Percentiles rank a stretch among this genome's conserved stretches.
These are phyloP conservation scores for Cetonia aurata DNA, from an alignment of 2,888 invertebrate species.

Conservation along the genomic window DNA sequence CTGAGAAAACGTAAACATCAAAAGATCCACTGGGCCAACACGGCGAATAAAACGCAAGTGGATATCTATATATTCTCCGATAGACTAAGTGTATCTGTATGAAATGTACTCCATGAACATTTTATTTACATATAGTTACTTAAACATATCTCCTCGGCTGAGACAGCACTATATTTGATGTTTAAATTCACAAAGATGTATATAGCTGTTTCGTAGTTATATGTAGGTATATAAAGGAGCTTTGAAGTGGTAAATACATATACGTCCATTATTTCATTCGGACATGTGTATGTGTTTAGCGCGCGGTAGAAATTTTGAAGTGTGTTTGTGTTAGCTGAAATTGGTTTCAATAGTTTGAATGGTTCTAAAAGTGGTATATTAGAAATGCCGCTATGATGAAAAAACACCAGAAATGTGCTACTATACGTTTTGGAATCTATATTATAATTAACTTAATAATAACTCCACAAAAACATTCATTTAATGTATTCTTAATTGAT, in stretches of 20 bases:
- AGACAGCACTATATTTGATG: constrained; percentile 27
- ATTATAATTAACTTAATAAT: too few species aligned
- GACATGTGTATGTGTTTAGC: neutral
- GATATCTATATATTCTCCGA: constrained; percentile 21
- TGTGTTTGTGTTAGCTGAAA: neutral
- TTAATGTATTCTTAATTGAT: too few species aligned
- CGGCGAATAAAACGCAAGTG: constrained; percentile 12
- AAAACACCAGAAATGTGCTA: too few species aligned
- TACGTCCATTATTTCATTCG: constrained; percentile 14
- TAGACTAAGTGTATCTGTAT: neutral
- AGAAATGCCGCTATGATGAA: too few species aligned
- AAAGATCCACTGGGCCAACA: constrained; percentile 11
- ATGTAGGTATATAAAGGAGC: neutral
- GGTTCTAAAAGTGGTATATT: neutral
- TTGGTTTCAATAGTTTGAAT: neutral
- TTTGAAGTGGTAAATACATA: neutral
- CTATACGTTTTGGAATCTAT: too few species aligned
- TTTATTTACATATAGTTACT: constrained; percentile 30
- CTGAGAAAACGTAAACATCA: constrained; percentile 26
- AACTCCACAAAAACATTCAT: too few species aligned
- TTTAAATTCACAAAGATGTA: constrained; percentile 22
- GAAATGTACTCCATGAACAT: constrained; percentile 29
- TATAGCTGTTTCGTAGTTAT: neutral
- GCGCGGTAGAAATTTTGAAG: neutral
- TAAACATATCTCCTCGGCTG: constrained; percentile 4